phyloP scores from a whole-genome alignment of 2,797 vertebrate genomes.

The Diglossa cyanea region DNA sequence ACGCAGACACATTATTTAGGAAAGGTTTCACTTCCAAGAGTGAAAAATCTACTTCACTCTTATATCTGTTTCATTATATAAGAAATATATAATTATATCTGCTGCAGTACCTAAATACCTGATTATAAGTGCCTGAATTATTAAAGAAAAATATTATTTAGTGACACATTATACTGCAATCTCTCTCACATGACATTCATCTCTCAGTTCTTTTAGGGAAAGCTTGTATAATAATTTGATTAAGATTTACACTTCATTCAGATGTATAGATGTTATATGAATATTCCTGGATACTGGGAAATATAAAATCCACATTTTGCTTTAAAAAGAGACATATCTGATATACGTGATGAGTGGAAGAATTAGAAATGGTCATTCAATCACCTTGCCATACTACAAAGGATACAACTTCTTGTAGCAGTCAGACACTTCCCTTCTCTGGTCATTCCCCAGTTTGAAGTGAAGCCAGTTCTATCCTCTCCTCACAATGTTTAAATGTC shows the following conservation, averaged over 20 bases:
- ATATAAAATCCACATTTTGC: background rate
- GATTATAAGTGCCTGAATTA: background rate
- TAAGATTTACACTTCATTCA: background rate
- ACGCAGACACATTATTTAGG: background rate
- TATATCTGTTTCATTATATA: background rate
- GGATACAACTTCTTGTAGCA: background rate
- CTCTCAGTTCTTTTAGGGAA: background rate
- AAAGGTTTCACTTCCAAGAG: background rate
- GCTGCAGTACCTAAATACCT: background rate
- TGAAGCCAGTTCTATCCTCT: background rate
- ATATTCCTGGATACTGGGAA: background rate
- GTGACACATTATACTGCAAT: background rate
- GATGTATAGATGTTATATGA: background rate
- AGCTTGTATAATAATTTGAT: background rate
- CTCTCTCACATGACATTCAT: background rate
- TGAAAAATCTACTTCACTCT: background rate
- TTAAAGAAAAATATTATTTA: background rate
- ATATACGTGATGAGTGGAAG: background rate
- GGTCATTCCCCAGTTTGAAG: background rate
- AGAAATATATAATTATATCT: background rate
- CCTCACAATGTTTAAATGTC: background rate
- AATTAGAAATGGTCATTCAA: background rate
- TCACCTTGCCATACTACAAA: background rate
- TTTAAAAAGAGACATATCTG: background rate
- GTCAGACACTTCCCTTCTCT: background rate